Conservation (phyloP, 2,797 vertebrate species). For the Myotis daubentonii region DNA sequence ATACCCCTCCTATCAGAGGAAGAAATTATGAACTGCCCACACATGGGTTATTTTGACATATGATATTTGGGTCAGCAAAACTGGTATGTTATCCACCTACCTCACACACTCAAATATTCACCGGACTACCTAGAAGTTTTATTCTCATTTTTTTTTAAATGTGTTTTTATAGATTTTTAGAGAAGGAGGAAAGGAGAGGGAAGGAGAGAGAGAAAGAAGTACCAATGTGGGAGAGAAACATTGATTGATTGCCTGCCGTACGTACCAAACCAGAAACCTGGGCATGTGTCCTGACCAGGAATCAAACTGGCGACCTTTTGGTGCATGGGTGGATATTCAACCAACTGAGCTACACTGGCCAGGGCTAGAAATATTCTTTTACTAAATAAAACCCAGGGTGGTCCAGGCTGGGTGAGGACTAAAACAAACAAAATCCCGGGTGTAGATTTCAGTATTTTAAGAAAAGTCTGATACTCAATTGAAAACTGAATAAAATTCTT, state of each 20-base stretch:
- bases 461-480: not conserved
- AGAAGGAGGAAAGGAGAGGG: not conserved
- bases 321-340: not conserved
- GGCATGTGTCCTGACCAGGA: not conserved
- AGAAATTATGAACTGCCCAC: conserved; percentile 38
- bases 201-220: not conserved
- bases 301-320: not conserved
- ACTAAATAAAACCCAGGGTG: not conserved
- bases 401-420: not conserved
- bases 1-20: not conserved
- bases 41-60: not conserved
- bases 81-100: not conserved
- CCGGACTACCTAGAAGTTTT: not conserved
- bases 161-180: not conserved
- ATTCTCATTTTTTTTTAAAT: not conserved
- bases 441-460: not conserved
- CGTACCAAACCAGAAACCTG: not conserved
- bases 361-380: not conserved
- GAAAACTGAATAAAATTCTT: not conserved
- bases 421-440: not conserved
- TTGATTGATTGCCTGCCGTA: not conserved
- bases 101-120: not conserved
- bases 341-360: not conserved
- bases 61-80: not conserved
- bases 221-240: not conserved